These are phyloP conservation scores for Byasa hedistus DNA, from an alignment of 2,888 invertebrate genomes.

Conservation along the genomic window DNA sequence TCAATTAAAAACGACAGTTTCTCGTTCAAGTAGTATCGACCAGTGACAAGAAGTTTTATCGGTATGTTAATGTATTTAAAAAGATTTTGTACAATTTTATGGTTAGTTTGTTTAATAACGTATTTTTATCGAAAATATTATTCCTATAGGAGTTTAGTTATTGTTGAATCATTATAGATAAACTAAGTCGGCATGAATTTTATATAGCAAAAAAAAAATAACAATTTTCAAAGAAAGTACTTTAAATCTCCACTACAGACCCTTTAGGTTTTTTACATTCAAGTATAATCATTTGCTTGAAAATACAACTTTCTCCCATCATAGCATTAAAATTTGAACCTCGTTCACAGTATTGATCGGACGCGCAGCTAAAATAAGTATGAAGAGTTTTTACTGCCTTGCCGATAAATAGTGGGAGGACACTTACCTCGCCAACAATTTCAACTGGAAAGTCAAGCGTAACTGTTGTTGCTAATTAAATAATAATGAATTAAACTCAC, in stretches of 20 bases:
- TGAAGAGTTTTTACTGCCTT: constrained; percentile 54
- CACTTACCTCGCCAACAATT: constrained; percentile 59
- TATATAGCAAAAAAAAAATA: not conserved
- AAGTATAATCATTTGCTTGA: constrained; percentile 51
- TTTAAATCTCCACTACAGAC: not conserved
- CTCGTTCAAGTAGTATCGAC: too few species aligned
- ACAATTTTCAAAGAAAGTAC: not conserved
- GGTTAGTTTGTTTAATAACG: too few species aligned
- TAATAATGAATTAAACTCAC: constrained; percentile 33
- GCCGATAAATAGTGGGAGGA: constrained; percentile 68
- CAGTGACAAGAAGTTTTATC: too few species aligned
- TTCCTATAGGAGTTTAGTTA: too few species aligned
- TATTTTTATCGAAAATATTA: too few species aligned
- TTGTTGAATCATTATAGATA: too few species aligned
- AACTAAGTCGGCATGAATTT: too few species aligned
- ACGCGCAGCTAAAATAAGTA: constrained; percentile 61
- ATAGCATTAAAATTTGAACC: constrained; percentile 75
- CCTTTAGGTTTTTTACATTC: constrained; percentile 40
- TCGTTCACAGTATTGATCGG: constrained; percentile 64
- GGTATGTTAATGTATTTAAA: too few species aligned
- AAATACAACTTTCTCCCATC: constrained; percentile 68
- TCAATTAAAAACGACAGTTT: too few species aligned
- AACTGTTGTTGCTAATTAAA: constrained; percentile 39
- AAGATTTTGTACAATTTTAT: too few species aligned
- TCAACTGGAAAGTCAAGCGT: constrained; percentile 54